Evolutionary conservation across 2,113 vertebrate species (phyloP).

Genomic region (Acrocephalus kingi): DNA sequence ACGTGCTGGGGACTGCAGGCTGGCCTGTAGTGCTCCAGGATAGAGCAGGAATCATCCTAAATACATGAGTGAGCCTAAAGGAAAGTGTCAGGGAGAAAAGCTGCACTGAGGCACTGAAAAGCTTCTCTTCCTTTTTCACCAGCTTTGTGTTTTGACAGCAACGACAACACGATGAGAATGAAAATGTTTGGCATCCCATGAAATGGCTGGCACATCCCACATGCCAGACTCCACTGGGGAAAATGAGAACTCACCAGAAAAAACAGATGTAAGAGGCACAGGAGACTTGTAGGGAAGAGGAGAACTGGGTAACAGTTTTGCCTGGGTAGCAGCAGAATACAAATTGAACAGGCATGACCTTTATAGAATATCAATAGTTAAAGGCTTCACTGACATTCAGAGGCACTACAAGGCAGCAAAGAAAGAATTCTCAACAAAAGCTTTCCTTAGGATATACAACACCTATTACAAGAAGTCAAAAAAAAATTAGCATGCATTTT

Average conservation of each 20-base stretch:
- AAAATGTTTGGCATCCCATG: conserved; percentile 12
- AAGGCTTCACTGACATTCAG: neutral
- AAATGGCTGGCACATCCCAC: conserved; percentile 44
- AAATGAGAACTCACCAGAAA: conserved; percentile 25
- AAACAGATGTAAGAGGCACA: neutral
- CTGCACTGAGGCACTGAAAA: neutral
- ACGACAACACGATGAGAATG: neutral
- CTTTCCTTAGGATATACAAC: neutral
- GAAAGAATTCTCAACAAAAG: neutral
- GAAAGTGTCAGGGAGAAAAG: neutral
- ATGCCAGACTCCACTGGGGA: conserved; percentile 18
- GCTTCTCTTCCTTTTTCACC: neutral
- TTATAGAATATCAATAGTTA: neutral
- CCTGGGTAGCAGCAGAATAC: neutral
- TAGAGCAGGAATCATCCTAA: neutral
- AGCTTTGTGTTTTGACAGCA: conserved; percentile 24
- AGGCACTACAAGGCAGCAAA: neutral
- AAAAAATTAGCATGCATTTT: neutral
- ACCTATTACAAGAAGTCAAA: neutral
- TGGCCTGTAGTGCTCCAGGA: neutral
- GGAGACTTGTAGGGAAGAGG: neutral
- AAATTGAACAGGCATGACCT: neutral
- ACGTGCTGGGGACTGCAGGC: neutral
- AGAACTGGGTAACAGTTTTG: neutral
- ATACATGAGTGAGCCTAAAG: neutral